Percentiles rank a stretch among this genome's conserved stretches.
Conservation (phyloP, 1,140 invertebrate genomes). For the Polyergus mexicanus region DNA sequence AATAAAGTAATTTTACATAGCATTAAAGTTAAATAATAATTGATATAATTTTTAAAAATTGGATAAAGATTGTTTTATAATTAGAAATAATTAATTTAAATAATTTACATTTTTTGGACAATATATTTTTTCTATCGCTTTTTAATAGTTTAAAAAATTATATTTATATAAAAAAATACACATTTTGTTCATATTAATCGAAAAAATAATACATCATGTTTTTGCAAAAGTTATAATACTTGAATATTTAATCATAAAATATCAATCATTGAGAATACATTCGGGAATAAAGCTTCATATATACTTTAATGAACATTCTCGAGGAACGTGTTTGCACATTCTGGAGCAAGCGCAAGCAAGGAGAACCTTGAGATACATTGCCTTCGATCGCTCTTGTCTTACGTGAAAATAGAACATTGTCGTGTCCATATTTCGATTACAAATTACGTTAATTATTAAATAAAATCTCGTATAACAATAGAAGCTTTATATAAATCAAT, state of each 20-base stretch:
- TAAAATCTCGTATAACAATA: neutral
- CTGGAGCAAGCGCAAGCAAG: constrained; percentile 55
- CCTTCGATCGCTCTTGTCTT: constrained; percentile 66
- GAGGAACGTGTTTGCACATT: constrained; percentile 49
- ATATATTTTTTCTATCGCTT: neutral
- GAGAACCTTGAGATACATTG: constrained; percentile 39
- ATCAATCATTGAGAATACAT: neutral
- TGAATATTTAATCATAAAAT: neutral
- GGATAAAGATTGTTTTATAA: neutral
- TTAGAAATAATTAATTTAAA: constrained; percentile 16
- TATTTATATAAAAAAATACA: neutral
- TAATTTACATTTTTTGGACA: neutral
- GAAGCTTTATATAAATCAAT: neutral
- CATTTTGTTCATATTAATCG: neutral
- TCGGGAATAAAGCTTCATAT: neutral
- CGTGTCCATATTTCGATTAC: constrained; percentile 33
- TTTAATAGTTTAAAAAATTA: neutral
- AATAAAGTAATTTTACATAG: neutral
- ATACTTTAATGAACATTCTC: constrained; percentile 38
- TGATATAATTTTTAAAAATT: neutral
- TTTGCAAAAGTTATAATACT: constrained; percentile 2
- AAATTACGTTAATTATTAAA: constrained; percentile 24
- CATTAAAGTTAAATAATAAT: neutral
- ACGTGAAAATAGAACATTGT: constrained; percentile 35
- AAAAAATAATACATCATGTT: neutral